Percentiles rank a stretch among this genome's conserved stretches.
These are phyloP conservation scores for Yponomeuta plumbellus DNA, from an alignment of 2,888 invertebrate genomes.

Conservation along the genomic window DNA sequence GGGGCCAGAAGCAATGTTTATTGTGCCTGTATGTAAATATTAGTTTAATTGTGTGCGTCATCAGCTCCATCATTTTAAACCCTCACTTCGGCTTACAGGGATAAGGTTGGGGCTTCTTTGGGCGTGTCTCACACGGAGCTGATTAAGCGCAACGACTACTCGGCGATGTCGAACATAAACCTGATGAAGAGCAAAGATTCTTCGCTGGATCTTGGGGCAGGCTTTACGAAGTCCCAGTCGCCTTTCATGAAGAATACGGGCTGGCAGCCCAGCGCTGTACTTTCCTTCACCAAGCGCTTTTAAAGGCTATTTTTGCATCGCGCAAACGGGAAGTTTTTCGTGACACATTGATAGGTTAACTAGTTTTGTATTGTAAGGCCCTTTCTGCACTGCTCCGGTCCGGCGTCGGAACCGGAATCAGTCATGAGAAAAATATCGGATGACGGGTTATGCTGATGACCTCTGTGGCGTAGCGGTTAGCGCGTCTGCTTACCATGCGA, in stretches of 20 bases:
- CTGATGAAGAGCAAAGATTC: constrained; percentile 30
- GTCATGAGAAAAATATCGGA: too few relatives aligned
- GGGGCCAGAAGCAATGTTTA: too few relatives aligned
- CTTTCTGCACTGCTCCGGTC: too few relatives aligned
- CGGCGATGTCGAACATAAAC: constrained; percentile 40
- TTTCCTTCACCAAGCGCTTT: constrained; percentile 26
- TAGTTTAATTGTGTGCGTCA: neutral
- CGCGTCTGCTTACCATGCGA: too few relatives aligned
- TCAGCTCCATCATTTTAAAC: neutral
- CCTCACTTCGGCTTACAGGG: constrained; percentile 26
- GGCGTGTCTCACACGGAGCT: constrained; percentile 35
- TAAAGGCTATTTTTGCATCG: constrained; percentile 3
- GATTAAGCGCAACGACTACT: constrained; percentile 39
- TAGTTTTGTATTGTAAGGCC: too few relatives aligned
- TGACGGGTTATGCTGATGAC: too few relatives aligned
- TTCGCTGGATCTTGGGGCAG: constrained; percentile 44
- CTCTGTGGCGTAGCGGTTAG: too few relatives aligned
- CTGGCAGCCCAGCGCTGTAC: constrained; percentile 36
- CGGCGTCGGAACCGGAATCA: too few relatives aligned
- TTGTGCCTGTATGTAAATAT: too few relatives aligned
- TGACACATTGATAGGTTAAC: too few relatives aligned
- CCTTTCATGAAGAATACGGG: constrained; percentile 33
- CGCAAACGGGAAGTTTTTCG: too few relatives aligned
- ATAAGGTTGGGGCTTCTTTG: constrained; percentile 37
- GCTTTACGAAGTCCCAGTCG: constrained; percentile 35